Conservation (phyloP, 2,888 invertebrate genomes). For the Phymatocera aterrima region DNA sequence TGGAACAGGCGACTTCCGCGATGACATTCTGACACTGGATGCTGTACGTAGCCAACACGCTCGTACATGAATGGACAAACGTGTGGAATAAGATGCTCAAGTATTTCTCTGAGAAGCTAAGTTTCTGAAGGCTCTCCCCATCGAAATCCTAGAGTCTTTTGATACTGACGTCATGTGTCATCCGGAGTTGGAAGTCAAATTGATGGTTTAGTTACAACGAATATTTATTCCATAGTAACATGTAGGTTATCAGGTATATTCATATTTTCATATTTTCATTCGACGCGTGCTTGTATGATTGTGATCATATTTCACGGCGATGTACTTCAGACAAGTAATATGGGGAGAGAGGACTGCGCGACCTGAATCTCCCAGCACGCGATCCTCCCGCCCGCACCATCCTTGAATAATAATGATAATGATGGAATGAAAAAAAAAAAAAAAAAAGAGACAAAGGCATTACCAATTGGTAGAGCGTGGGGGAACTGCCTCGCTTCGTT, state of each 20-base stretch:
- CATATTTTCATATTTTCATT: conserved; percentile 36
- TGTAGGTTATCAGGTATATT: too few species aligned
- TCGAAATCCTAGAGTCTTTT: conserved; percentile 3
- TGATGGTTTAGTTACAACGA: background rate
- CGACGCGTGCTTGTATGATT: conserved; percentile 30
- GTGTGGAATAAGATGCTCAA: conserved; percentile 11
- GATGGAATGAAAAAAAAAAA: background rate
- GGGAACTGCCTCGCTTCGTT: conserved; percentile 19
- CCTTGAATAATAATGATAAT: conserved; percentile 35
- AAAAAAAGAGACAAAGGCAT: conserved; percentile 22
- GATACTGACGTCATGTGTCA: background rate
- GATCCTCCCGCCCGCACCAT: conserved; percentile 19
- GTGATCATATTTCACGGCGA: conserved; percentile 23
- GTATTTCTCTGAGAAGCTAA: conserved; percentile 1
- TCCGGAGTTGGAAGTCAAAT: conserved; percentile 13
- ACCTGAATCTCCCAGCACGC: conserved; percentile 38
- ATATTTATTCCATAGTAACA: too few species aligned
- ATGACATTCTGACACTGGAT: conserved; percentile 33
- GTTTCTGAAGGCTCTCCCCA: background rate
- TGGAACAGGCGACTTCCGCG: conserved; percentile 39
- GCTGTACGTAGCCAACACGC: background rate
- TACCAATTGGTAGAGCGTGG: conserved; percentile 1
- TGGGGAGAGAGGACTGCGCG: conserved; percentile 1
- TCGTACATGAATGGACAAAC: background rate
- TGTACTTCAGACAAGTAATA: conserved; percentile 13